Percentiles rank a stretch among this genome's conserved stretches.
These are phyloP conservation scores for Jaculus jaculus DNA, from an alignment of 2,113 vertebrate genomes.

Conservation along the genomic window DNA sequence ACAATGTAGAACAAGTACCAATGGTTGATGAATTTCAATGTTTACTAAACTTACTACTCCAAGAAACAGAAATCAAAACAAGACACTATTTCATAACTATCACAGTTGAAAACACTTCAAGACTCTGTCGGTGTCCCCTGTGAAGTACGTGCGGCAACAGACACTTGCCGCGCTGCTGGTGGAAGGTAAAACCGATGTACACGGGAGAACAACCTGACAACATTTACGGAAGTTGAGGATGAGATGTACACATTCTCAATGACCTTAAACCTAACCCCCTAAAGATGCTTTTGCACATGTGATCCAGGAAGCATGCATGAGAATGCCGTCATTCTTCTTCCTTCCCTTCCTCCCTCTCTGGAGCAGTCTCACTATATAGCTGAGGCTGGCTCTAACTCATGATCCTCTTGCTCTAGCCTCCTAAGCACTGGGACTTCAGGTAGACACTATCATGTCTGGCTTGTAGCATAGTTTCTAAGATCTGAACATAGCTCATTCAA, in stretches of 20 bases:
- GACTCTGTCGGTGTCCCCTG: neutral
- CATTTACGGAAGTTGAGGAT: neutral
- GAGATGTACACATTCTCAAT: neutral
- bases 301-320: neutral
- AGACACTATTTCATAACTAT: neutral
- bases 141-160: neutral
- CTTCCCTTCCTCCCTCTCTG: neutral
- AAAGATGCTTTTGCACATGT: neutral
- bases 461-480: neutral
- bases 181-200: neutral
- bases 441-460: neutral
- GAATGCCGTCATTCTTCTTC: neutral
- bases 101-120: neutral
- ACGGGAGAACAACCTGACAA: neutral
- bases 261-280: neutral
- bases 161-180: neutral
- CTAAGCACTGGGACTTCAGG: neutral
- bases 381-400: neutral
- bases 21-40: conserved; percentile 4
- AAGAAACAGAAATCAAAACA: conserved; percentile 4
- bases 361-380: neutral
- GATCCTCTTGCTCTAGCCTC: neutral
- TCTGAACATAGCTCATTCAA: neutral
- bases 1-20: neutral
- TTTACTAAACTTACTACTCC: neutral